Evolutionary conservation across 1,140 invertebrate genomes (phyloP).

Genomic region (Lysiphlebus fabarum): DNA sequence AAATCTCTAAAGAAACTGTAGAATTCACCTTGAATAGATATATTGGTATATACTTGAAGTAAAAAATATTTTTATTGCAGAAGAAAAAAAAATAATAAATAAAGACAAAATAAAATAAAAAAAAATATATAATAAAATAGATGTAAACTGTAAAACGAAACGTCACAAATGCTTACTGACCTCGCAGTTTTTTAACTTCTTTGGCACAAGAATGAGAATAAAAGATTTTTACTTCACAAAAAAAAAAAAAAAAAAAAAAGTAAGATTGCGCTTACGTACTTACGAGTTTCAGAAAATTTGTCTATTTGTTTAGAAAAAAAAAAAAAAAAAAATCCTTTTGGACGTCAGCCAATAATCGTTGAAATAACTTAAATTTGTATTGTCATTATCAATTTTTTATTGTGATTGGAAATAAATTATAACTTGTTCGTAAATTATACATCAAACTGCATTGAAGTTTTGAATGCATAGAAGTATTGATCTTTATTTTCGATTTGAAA

Average conservation of each 20-base stretch:
- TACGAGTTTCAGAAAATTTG: constrained; percentile 19
- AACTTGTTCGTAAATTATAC: neutral
- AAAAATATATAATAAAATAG: constrained; percentile 4
- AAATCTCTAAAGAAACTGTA: neutral
- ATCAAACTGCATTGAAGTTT: too few relatives aligned
- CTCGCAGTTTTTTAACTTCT: constrained; percentile 15
- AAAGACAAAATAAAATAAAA: neutral
- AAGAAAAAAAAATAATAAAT: constrained; percentile 3
- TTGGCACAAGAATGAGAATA: constrained; percentile 25
- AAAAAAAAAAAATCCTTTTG: constrained; percentile 21
- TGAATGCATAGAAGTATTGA: too few relatives aligned
- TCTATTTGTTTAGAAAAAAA: constrained; percentile 16
- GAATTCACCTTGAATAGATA: neutral
- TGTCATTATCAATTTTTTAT: constrained; percentile 19
- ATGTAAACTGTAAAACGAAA: constrained; percentile 17
- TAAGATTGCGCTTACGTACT: neutral
- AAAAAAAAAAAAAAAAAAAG: too few relatives aligned
- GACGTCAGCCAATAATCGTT: constrained; percentile 10
- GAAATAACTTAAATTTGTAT: neutral
- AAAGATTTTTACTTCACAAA: constrained; percentile 23
- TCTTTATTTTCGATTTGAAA: too few relatives aligned
- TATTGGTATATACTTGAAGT: neutral
- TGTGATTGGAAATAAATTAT: neutral
- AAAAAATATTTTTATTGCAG: neutral
- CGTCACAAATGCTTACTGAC: constrained; percentile 17